These are phyloP conservation scores for Lithosia quadra DNA, from an alignment of 2,888 invertebrate genomes.

Conservation along the genomic window DNA sequence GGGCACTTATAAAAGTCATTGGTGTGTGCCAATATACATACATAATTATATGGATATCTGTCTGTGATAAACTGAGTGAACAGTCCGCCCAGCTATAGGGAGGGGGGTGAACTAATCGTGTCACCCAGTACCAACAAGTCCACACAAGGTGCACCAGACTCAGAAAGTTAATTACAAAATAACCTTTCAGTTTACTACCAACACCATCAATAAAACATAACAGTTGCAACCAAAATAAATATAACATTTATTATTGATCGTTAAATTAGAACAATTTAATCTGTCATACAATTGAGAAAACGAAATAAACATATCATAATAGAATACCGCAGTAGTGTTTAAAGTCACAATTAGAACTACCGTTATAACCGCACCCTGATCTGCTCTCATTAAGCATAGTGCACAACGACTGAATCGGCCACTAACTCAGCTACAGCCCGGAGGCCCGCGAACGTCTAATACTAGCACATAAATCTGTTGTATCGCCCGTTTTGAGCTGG, in stretches of 20 bases:
- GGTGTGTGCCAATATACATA: too few species aligned
- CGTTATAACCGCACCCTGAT: conserved; percentile 58
- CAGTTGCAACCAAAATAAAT: not conserved
- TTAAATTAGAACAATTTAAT: not conserved
- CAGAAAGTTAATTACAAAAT: not conserved
- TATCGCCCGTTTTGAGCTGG: conserved; percentile 51
- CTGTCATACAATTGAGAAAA: conserved; percentile 12
- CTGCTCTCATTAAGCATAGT: conserved; percentile 64
- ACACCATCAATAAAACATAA: not conserved
- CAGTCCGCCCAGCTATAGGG: too few species aligned
- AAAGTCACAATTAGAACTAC: conserved; percentile 59
- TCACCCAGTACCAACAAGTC: too few species aligned
- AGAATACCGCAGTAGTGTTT: conserved; percentile 29
- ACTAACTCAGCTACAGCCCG: conserved; percentile 60
- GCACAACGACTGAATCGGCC: conserved; percentile 54
- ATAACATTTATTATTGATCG: not conserved
- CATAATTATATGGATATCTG: too few species aligned
- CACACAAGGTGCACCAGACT: not conserved
- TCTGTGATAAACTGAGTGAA: too few species aligned
- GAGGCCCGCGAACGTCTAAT: conserved; percentile 60
- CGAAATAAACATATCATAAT: conserved; percentile 42
- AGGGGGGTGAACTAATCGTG: too few species aligned
- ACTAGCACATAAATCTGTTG: conserved; percentile 62
- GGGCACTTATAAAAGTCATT: too few species aligned
- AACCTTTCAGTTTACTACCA: not conserved